Conservation (phyloP, 2,797 vertebrate genomes). For the Mormyrus proboscirostris region DNA sequence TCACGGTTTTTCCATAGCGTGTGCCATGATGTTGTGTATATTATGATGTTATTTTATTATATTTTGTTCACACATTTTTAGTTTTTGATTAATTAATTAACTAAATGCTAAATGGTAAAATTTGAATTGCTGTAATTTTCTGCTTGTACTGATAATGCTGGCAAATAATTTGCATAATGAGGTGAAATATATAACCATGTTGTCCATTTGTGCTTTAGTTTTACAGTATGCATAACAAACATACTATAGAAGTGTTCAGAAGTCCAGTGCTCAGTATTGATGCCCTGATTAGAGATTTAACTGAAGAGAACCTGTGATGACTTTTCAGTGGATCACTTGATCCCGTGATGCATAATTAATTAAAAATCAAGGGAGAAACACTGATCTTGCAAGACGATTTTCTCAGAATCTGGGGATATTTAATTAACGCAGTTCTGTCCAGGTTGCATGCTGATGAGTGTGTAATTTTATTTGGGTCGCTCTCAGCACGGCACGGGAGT, state of each 20-base stretch:
- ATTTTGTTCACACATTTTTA: neutral
- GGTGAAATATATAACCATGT: neutral
- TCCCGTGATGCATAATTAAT: neutral
- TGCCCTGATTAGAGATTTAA: neutral
- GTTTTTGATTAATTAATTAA: neutral
- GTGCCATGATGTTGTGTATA: neutral
- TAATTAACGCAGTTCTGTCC: conserved; percentile 48
- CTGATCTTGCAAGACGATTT: neutral
- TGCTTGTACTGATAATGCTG: neutral
- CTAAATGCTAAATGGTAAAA: neutral
- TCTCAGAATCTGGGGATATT: neutral
- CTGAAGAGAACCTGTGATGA: neutral
- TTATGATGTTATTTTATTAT: neutral
- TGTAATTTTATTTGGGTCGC: conserved; percentile 71
- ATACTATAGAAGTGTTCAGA: neutral
- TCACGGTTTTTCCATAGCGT: neutral
- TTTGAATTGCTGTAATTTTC: neutral
- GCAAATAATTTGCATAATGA: neutral
- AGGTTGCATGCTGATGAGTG: conserved; percentile 47
- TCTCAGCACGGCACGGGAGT: conserved; percentile 69
- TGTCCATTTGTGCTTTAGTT: neutral
- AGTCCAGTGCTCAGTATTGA: neutral
- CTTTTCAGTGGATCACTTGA: neutral
- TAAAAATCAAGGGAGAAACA: neutral
- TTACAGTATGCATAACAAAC: neutral